Percentiles rank a stretch among this genome's conserved stretches.
Conservation (phyloP, 2,113 vertebrate genomes). For the Ochotona curzoniae region DNA sequence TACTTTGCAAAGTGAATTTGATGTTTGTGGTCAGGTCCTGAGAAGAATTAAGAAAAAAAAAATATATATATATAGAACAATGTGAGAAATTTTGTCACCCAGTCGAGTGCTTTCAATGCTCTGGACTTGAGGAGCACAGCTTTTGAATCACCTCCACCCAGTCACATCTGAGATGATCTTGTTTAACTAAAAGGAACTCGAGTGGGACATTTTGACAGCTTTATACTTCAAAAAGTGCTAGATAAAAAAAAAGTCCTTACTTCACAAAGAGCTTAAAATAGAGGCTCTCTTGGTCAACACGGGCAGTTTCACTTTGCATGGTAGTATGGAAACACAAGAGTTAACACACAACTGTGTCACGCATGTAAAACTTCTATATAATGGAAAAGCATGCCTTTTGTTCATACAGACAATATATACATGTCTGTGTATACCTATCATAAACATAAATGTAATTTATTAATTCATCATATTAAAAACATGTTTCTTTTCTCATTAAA, state of each 20-base stretch:
- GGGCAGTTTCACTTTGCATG: background rate
- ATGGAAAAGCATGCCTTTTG: too few species aligned
- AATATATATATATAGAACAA: too few species aligned
- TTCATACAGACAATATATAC: too few species aligned
- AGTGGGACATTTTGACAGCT: background rate
- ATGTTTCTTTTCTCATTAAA: background rate
- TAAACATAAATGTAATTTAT: too few species aligned
- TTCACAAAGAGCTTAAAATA: background rate
- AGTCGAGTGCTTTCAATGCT: background rate
- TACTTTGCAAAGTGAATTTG: slow-evolving; percentile 1
- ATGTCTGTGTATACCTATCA: too few species aligned
- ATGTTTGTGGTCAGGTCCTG: background rate
- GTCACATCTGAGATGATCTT: background rate
- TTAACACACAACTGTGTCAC: background rate
- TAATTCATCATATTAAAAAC: too few species aligned
- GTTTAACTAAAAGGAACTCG: background rate
- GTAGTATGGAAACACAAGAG: background rate
- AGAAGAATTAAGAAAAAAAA: background rate
- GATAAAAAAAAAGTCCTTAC: background rate
- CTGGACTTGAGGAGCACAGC: background rate
- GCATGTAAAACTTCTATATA: too few species aligned
- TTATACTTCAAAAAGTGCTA: background rate
- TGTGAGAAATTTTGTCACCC: background rate
- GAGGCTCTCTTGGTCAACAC: background rate
- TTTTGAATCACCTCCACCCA: background rate